These are phyloP conservation scores for Drosophila engyochracea DNA, from an alignment of 2,888 invertebrate genomes.

Conservation along the genomic window DNA sequence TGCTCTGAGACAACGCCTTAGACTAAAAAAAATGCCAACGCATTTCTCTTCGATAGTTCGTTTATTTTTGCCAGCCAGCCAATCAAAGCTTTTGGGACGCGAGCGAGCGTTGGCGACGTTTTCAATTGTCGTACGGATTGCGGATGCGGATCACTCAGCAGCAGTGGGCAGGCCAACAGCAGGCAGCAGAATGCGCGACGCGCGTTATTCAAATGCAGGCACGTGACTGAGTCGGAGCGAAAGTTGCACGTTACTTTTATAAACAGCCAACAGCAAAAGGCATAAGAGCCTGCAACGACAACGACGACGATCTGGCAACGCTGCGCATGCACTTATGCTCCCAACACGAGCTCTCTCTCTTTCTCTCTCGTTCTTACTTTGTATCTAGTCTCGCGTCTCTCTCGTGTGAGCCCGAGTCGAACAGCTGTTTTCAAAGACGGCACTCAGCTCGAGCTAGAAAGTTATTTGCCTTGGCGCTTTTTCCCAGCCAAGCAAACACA, in stretches of 20 bases:
- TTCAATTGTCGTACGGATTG: conserved; percentile 48
- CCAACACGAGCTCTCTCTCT: conserved; percentile 28
- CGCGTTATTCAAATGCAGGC: conserved; percentile 71
- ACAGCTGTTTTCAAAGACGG: conserved; percentile 51
- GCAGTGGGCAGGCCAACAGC: conserved; percentile 42
- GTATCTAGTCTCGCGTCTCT: conserved; percentile 3
- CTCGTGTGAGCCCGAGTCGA: conserved; percentile 26
- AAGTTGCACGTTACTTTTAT: conserved; percentile 73
- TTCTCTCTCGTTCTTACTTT: conserved; percentile 13
- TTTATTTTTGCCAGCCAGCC: conserved; percentile 47
- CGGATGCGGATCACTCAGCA: conserved; percentile 72
- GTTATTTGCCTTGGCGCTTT: conserved; percentile 35
- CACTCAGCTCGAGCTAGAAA: conserved; percentile 42
- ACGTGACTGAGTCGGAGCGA: conserved; percentile 78
- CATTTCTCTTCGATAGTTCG: conserved; percentile 36
- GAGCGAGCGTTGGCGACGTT: conserved; percentile 24
- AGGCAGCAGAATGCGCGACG: conserved; percentile 54
- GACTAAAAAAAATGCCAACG: conserved; percentile 38
- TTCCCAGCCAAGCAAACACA: conserved; percentile 34
- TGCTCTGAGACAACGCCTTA: conserved; percentile 52
- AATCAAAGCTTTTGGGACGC: conserved; percentile 63
- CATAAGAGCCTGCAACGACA: conserved; percentile 2
- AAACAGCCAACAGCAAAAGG: conserved; percentile 48
- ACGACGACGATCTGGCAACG: conserved; percentile 67
- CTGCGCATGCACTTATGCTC: conserved; percentile 53